These are phyloP conservation scores for Grammomys surdaster DNA, from an alignment of 2,113 vertebrate species.

Conservation along the genomic window DNA sequence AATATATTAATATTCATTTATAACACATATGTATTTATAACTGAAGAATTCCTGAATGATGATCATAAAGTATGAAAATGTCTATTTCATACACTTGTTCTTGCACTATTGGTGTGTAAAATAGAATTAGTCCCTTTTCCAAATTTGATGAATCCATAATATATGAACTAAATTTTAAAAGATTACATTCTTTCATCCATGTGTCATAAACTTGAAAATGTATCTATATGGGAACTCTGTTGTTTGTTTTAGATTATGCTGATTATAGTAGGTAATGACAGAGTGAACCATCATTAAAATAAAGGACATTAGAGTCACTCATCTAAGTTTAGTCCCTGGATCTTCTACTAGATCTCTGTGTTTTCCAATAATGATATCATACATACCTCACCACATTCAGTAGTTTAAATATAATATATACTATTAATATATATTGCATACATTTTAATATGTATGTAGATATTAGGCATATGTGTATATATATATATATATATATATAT, in stretches of 20 bases:
- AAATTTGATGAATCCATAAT: background rate
- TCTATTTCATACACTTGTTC: background rate
- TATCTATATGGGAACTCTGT: background rate
- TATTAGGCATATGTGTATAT: background rate
- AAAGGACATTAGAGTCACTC: background rate
- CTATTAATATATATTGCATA: background rate
- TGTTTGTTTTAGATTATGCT: background rate
- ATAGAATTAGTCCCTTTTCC: background rate
- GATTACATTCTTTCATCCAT: background rate
- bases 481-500: background rate
- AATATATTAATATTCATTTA: background rate
- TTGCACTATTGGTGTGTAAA: background rate
- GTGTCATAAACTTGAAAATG: background rate
- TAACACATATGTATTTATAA: background rate
- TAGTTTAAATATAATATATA: background rate
- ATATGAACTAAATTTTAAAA: background rate
- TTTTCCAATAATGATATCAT: background rate
- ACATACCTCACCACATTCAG: background rate
- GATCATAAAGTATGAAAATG: background rate
- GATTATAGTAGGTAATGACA: background rate
- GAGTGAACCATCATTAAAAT: background rate
- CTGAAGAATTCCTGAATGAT: background rate
- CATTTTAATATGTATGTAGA: background rate
- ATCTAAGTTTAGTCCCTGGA: background rate
- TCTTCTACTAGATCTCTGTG: background rate